phyloP scores from a whole-genome alignment of 2,113 vertebrate genomes.

The Ciconia stormi region DNA sequence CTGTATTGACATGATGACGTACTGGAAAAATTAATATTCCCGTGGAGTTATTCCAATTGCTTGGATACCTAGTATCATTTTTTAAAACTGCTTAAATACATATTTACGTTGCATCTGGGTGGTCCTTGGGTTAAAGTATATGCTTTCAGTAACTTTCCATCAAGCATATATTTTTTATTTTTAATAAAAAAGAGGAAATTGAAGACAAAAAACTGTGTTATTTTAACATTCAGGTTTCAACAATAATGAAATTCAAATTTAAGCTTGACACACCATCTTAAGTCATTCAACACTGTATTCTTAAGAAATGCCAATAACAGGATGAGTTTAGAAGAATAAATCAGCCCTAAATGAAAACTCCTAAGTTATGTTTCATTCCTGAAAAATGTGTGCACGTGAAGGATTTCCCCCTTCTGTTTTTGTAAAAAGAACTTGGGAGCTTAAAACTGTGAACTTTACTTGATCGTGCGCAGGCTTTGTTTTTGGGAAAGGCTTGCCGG shows the following conservation, averaged over 20 bases:
- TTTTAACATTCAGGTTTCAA: slow-evolving; percentile 41
- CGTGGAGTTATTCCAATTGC: not conserved
- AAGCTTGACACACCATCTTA: not conserved
- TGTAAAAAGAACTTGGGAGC: not conserved
- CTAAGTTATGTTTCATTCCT: not conserved
- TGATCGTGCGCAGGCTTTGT: not conserved
- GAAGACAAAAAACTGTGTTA: not conserved
- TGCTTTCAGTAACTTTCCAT: slow-evolving; percentile 25
- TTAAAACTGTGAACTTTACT: not conserved
- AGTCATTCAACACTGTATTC: not conserved
- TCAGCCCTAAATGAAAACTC: not conserved
- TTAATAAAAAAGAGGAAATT: slow-evolving; percentile 63
- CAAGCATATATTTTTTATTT: slow-evolving; percentile 5
- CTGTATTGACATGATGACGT: not conserved
- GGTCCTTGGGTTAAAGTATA: slow-evolving; percentile 21
- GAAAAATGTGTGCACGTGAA: not conserved
- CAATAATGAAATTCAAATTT: slow-evolving; percentile 21
- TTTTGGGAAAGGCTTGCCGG: not conserved
- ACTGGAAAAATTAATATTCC: not conserved
- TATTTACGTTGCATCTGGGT: not conserved
- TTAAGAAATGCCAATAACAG: not conserved
- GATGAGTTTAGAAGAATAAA: slow-evolving; percentile 15
- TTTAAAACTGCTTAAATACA: not conserved
- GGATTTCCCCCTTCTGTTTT: not conserved
- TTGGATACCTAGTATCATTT: not conserved